Base-by-base conservation (phyloP, 2,113 vertebrate species). In the Atlantisia rogersi region DNA sequence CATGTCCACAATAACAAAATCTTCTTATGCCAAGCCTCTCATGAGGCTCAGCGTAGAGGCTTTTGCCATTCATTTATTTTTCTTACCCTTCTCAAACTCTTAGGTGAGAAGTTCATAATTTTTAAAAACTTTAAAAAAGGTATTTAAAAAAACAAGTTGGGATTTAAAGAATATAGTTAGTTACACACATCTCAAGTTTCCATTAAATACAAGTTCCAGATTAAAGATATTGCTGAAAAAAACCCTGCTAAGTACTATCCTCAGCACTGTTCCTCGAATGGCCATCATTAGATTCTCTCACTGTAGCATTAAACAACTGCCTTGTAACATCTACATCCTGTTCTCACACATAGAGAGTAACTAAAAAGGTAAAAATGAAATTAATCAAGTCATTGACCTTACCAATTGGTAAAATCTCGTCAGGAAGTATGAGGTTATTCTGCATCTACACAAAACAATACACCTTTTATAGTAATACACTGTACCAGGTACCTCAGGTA, bases 1-100 rank as follows among this genome's bases (percentile, higher is more conserved):
- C n/a, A 76, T 11, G 35, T 81, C 24, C 0, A 1, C 59, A 67
- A 6, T 19, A 89, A 78, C 0, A 0, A 40, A 40, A n/a, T 53
- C 24, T 35, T 48, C 85, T 50, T 71, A 74, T 26, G 42, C 8
- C 52, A 71, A 78, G 22, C 9, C 0, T 0, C 65, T 71, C 29
- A 6, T 8, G 19, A 86, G 37, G 35, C 15, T 59, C 67, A 22
- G 12, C n/a, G 64, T 1, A 62, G 10, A 78, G 15, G 35, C 26
- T 70, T 84, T 71, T 58, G 63, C 78, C 10, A 28, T 44, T 87
- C 65, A 53, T 39, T 68, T 73, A 56, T 69, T 74, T 75, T 39
- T 17, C 39, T 76, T 50, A 15, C 31, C 35, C 24, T 73, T 64
- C 29, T 65, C 6, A 24, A 44, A 44, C 42, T 44, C 15, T 39